These are phyloP conservation scores for Nebria brevicollis DNA, from an alignment of 2,888 invertebrate species.

Conservation along the genomic window DNA sequence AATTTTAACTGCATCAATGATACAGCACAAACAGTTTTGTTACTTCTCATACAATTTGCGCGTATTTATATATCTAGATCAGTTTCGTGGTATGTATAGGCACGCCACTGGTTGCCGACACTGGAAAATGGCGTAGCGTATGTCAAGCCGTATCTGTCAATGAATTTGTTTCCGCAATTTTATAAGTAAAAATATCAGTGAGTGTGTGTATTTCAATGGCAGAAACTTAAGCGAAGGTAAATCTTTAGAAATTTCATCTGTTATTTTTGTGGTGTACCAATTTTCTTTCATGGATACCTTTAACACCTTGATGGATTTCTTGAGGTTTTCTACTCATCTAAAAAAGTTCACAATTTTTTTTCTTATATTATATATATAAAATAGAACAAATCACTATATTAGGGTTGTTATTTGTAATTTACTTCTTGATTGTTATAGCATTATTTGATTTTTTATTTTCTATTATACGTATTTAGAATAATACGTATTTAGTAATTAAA, in stretches of 20 bases:
- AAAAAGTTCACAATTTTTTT: not conserved
- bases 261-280: not conserved
- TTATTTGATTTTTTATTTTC: not conserved
- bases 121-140: conserved; percentile 45
- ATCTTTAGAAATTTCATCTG: conserved; percentile 6
- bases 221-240: conserved; percentile 41
- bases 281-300: conserved; percentile 12
- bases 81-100: conserved; percentile 17
- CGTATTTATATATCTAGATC: not conserved
- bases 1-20: not conserved
- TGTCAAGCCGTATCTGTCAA: conserved; percentile 31
- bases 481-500: not conserved
- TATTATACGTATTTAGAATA: not conserved
- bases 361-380: not conserved
- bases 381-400: not conserved
- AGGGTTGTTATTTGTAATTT: not conserved
- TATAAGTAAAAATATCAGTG: conserved; percentile 42
- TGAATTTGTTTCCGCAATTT: conserved; percentile 36
- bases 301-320: conserved; percentile 38
- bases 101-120: conserved; percentile 33
- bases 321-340: conserved; percentile 18
- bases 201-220: conserved; percentile 37
- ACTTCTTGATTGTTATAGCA: not conserved
- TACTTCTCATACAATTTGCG: not conserved
- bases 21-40: not conserved